These are phyloP conservation scores for Platycheirus rosarum DNA, from an alignment of 2,888 invertebrate species.

Conservation along the genomic window DNA sequence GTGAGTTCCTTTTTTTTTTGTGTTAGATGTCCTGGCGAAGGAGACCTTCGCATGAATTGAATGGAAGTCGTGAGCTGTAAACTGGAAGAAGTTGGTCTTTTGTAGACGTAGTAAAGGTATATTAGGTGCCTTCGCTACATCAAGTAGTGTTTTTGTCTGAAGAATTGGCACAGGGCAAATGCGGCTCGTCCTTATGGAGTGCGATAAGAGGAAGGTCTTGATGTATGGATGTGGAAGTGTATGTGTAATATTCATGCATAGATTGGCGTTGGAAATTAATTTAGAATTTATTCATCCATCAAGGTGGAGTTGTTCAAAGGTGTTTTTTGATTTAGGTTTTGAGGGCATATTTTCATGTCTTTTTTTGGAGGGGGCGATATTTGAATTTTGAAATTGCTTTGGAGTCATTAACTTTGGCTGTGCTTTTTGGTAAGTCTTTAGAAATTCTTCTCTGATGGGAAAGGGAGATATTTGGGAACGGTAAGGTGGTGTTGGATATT, in stretches of 20 bases:
- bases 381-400: too few species aligned
- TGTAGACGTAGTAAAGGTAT: not conserved
- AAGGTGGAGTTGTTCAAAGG: constrained; percentile 32
- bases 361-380: too few species aligned
- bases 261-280: constrained; percentile 49
- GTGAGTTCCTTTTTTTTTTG: constrained; percentile 23
- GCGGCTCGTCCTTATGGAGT: not conserved
- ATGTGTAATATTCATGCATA: not conserved
- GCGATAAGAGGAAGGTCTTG: constrained; percentile 3
- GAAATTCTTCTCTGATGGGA: too few species aligned
- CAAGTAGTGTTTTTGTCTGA: constrained; percentile 1
- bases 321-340: not conserved
- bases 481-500: too few species aligned
- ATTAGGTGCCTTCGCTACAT: not conserved
- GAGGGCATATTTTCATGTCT: too few species aligned
- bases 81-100: constrained; percentile 37
- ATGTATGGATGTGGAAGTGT: too few species aligned
- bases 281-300: constrained; percentile 58
- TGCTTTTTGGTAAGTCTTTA: too few species aligned
- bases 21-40: not conserved
- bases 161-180: not conserved
- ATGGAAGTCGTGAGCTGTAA: constrained; percentile 43
- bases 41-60: not conserved
- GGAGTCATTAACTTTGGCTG: too few species aligned
- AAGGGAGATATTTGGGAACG: too few species aligned